Base-by-base conservation (phyloP, 2,888 invertebrate genomes). In the Heliconius erato region DNA sequence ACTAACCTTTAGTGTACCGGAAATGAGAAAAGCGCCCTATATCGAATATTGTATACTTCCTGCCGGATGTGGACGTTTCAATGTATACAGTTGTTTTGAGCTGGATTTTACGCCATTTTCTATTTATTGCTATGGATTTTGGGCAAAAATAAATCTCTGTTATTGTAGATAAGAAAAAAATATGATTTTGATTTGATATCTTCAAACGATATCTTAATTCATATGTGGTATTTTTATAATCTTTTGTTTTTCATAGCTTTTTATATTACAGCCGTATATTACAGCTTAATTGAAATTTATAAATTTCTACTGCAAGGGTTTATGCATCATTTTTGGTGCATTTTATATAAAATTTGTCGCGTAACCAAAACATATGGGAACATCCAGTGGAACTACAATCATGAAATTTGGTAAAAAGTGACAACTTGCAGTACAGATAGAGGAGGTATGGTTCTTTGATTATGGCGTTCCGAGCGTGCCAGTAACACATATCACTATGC, bases 31-130 rank as follows among this genome's bases (percentile, higher is more conserved):
- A 79, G 74, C 79, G 72, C 67, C 79, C 74, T 79, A 40, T 74
- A 79, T 79, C 79, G 74, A 79, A 77, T 77, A 78, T 65, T 65
- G 32, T 80, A 80, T 71, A 63, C 63, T 63, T 77, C 72, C 76
- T 76, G 23, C 69, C 80, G 83, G 83, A 83, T 67, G 81, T 83
- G 68, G 74, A 65, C 59, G 79, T 76, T 82, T 79, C 80, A 35
- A 35, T 68, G 81, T 74, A 71, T 82, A 80, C 80, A 79, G 32
- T 79, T 80, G 80, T 82, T 84, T 79, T 67, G 78, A 76, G 40
- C 59, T 32, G 79, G 77, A 74, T 84, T 79, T 77, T 26, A 65
- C 28, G 59, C 69, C 26, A 28, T 67, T 78, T 78, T 44, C 65
- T 65, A 26, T 67, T 78, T 67, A 65, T 72, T 72, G 44, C n/a